Percentiles rank a stretch among this genome's conserved stretches.
These are phyloP conservation scores for Onychostruthus taczanowskii DNA, from an alignment of 2,113 vertebrate genomes.

Conservation along the genomic window DNA sequence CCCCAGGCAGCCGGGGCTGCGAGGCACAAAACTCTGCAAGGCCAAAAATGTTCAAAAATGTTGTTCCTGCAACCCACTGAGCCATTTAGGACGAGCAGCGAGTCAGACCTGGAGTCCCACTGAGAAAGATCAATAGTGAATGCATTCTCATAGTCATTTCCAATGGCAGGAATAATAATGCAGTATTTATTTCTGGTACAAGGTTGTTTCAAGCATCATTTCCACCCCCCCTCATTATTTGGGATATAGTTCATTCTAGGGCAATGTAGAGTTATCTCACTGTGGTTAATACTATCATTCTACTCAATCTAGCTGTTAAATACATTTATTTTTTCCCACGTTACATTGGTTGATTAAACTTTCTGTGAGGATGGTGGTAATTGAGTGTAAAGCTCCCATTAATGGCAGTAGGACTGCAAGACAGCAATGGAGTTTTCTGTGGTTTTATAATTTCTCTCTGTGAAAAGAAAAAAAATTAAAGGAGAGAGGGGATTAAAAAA, in stretches of 20 bases:
- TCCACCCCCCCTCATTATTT: background rate
- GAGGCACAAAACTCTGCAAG: slow-evolving; percentile 7
- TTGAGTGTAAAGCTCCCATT: slow-evolving; percentile 4
- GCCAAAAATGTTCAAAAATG: slow-evolving; percentile 18
- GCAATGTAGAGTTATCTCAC: background rate
- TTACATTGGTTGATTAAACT: slow-evolving; percentile 48
- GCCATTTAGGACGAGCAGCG: slow-evolving; percentile 62
- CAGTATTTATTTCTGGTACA: slow-evolving; percentile 37
- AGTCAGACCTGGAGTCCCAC: slow-evolving; percentile 32
- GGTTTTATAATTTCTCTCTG: background rate
- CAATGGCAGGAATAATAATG: slow-evolving; percentile 55
- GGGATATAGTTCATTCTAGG: background rate
- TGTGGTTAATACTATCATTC: background rate
- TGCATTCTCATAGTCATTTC: slow-evolving; percentile 63
- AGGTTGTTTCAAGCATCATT: slow-evolving; percentile 16
- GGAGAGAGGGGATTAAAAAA: background rate
- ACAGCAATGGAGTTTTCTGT: background rate
- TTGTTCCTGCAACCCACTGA: slow-evolving; percentile 36
- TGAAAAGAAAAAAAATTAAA: background rate
- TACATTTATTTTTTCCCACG: slow-evolving; percentile 7
- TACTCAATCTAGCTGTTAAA: background rate
- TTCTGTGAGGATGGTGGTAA: slow-evolving; percentile 21
- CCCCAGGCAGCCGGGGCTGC: background rate
- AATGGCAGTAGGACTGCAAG: background rate
- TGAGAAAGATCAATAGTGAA: slow-evolving; percentile 68